phyloP scores from a whole-genome alignment of 2,113 vertebrate genomes.

The Podiceps cristatus region DNA sequence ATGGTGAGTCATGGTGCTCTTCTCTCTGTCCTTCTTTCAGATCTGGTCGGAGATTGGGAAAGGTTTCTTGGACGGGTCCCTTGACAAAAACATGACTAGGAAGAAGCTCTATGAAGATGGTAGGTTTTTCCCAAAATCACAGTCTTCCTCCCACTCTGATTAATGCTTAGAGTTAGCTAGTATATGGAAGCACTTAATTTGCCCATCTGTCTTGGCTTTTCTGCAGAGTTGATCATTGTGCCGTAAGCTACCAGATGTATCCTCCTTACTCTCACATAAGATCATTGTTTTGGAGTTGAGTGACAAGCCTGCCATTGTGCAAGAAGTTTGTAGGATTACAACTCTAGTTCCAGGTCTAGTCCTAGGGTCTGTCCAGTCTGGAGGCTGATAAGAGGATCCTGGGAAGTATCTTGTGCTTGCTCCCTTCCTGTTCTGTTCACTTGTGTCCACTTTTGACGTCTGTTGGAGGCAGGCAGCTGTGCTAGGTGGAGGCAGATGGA shows the following conservation, averaged over 20 bases:
- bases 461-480: not conserved
- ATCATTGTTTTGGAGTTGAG: not conserved
- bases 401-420: not conserved
- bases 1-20: not conserved
- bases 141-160: not conserved
- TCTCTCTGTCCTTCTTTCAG: conserved; percentile 73
- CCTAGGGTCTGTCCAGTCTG: not conserved
- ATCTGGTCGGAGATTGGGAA: conserved; percentile 97
- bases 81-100: conserved; percentile 90
- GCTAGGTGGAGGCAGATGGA: not conserved
- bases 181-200: not conserved
- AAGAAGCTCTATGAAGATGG: conserved; percentile 90
- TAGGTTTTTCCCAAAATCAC: conserved; percentile 61
- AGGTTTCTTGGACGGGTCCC: conserved; percentile 93
- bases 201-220: not conserved
- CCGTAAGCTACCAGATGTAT: not conserved
- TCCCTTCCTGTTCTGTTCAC: not conserved
- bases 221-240: not conserved
- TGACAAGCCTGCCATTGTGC: not conserved
- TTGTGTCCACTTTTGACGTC: not conserved
- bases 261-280: not conserved
- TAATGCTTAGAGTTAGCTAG: not conserved
- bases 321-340: not conserved
- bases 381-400: not conserved
- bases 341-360: not conserved